Evolutionary conservation across 2,888 invertebrate genomes (phyloP).

Genomic region (Ophioninae sp.): DNA sequence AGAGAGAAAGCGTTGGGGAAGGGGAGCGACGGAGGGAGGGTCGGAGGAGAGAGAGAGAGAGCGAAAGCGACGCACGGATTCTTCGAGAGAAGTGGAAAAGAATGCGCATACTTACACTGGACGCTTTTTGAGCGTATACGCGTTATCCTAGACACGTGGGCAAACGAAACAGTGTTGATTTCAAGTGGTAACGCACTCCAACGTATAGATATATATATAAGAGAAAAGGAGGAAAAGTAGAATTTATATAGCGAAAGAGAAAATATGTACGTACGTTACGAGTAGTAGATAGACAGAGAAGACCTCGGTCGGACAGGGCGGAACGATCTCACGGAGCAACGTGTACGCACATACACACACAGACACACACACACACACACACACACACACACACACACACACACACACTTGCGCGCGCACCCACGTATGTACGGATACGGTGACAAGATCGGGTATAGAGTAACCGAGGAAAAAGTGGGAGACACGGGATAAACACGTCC

Average conservation of each 20-base stretch:
- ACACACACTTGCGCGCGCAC: not conserved
- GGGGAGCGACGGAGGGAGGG: too few species aligned
- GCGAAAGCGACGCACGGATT: not conserved
- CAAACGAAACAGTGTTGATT: not conserved
- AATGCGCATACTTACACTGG: conserved; percentile 52
- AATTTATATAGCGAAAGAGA: conserved; percentile 71
- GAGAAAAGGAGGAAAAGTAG: conserved; percentile 53
- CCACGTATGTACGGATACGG: not conserved
- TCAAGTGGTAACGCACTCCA: not conserved
- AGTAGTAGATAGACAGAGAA: conserved; percentile 76
- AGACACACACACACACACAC: not conserved
- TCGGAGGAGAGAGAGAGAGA: not conserved
- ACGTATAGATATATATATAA: conserved; percentile 2
- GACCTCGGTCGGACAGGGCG: conserved; percentile 74
- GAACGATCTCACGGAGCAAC: conserved; percentile 66
- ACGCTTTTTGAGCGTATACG: conserved; percentile 2
- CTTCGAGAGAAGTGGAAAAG: conserved; percentile 36
- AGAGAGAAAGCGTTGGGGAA: not conserved
- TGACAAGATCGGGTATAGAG: not conserved
- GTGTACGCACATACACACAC: conserved; percentile 47
- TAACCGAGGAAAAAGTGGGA: conserved; percentile 1
- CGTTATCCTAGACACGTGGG: not conserved
- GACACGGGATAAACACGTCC: conserved; percentile 10
- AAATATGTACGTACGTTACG: conserved; percentile 76
- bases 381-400: not conserved